Evolutionary conservation across 2,888 invertebrate species (phyloP), one percentile per base, ranked within the genome.

Genomic region (Drosophila incognita): DNA sequence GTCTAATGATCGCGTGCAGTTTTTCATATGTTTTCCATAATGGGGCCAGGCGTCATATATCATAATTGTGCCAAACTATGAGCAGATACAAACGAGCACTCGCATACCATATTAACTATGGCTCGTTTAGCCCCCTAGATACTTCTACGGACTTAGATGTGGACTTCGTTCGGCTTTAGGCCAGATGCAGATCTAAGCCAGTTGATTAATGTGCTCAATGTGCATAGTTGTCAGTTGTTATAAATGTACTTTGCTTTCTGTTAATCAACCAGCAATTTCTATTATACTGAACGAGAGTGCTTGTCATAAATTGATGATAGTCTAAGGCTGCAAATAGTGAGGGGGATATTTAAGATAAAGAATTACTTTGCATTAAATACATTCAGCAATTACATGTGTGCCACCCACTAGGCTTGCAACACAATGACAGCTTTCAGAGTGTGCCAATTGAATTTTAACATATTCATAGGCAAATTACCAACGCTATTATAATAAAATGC

Each of bases 1-100:
- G 84, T 87, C 85, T 87, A 86, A 86, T 89, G 85, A 86, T 89
- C 90, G 85, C 88, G 88, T 89, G 88, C 88, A 87, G 73, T 85
- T 89, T 86, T 74, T 83, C 82, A 84, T 80, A 87, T 83, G 83
- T 85, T 84, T 73, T 57, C 65, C 72, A 71, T 83, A 89, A 76
- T 81, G 71, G 73, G 58, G 33, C 85, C 73, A 66, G 72, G 77
- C 87, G 57, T 82, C 85, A 87, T 87, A 85, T 89, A 89, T 85
- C 83, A 85, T 87, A 84, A 87, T 84, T 84, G 89, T 85, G 89
- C 88, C 89, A 89, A 89, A 85, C 82, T 80, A 79, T 71, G 67
- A 70, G 58, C 86, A 80, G 74, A 70, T 74, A 89, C 71, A 83
- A 83, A 70, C 68, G 66, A 77, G 70, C 66, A 56, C 63, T 68